A percentile compares a stretch with the other conserved stretches of the same genome.
Evolutionary conservation across 2,888 invertebrate species (phyloP).

Genomic region (Drosophila picticornis): DNA sequence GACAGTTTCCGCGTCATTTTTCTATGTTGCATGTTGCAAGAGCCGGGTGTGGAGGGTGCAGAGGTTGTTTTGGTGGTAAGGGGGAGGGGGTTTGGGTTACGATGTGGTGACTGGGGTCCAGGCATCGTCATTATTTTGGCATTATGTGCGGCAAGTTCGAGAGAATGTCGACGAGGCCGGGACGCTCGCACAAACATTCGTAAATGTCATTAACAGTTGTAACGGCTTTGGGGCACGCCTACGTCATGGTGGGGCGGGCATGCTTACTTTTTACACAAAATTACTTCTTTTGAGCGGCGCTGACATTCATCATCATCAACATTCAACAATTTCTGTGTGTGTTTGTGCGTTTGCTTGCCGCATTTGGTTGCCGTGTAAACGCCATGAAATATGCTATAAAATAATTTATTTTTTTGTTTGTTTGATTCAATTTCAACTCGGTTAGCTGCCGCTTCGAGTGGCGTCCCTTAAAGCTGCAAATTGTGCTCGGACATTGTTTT

Average conservation of each 20-base stretch:
- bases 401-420: slow-evolving; percentile 57
- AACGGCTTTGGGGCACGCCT: slow-evolving; percentile 69
- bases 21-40: slow-evolving; percentile 53
- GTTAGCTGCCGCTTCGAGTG: slow-evolving; percentile 20
- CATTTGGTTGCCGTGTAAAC: slow-evolving; percentile 55
- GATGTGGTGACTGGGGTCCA: slow-evolving; percentile 30
- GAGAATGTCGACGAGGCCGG: slow-evolving; percentile 17
- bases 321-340: slow-evolving; percentile 17
- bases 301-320: slow-evolving; percentile 80
- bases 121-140: slow-evolving; percentile 75
- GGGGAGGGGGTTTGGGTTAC: background rate
- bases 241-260: slow-evolving; percentile 27
- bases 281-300: slow-evolving; percentile 76
- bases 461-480: slow-evolving; percentile 47
- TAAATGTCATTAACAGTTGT: slow-evolving; percentile 82
- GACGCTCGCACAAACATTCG: slow-evolving; percentile 72
- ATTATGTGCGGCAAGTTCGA: slow-evolving; percentile 61
- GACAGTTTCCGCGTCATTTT: slow-evolving; percentile 78
- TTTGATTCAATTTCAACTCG: slow-evolving; percentile 46
- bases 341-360: slow-evolving; percentile 5
- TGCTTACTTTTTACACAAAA: slow-evolving; percentile 69
- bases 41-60: background rate
- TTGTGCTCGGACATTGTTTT: slow-evolving; percentile 37
- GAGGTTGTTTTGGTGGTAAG: background rate
- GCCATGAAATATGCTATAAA: slow-evolving; percentile 73